Base-by-base conservation (phyloP, 2,113 vertebrate species). In the Lutjanus erythropterus region DNA sequence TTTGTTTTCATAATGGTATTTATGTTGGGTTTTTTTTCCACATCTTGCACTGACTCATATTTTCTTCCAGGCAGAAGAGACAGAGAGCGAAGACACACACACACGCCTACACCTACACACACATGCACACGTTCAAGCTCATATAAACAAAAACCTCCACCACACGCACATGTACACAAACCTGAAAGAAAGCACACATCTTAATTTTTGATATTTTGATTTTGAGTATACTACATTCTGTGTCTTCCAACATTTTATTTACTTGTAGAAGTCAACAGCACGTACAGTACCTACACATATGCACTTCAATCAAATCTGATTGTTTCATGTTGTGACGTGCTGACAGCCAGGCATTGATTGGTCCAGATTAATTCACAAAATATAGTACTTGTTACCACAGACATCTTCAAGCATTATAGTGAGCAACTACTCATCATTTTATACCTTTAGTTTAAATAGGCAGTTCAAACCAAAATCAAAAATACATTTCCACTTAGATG, bases 311-410 rank as follows among this genome's bases (percentile, higher is more conserved):
- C 21, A n/a, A 66, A 65, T 67, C 25, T 52, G 46, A 70, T 70
- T 67, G 41, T 56, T 71, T 78, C 46, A 37, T 23, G 27, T 7
- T 46, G 35, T 27, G 52, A 42, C 19, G 9, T 62, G 61, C 50
- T 53, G 73, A 50, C 70, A 73, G 37, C 52, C 75, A 60, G 15
- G 44, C 75, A 76, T 84, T 64, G 76, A 86, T 84, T 41, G 47
- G 60, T 23, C 41, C 46, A 70, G 50, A 78, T 47, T 64, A 39
- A 75, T 49, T 27, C 19, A 50, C 3, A n/a, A 35, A 49, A 50
- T 41, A 39, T 10, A 76, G 50, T 5, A 14, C n/a, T 46, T n/a
- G 27, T 33, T 59, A 44, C 14, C 10, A 29, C 8, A 53, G 47
- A 42, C 25, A 44, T 23, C 6, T 64, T 31, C n/a, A 7, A 11